These are phyloP conservation scores for Phrynosoma blainvillii DNA, from an alignment of 2,113 vertebrate species.

Conservation along the genomic window DNA sequence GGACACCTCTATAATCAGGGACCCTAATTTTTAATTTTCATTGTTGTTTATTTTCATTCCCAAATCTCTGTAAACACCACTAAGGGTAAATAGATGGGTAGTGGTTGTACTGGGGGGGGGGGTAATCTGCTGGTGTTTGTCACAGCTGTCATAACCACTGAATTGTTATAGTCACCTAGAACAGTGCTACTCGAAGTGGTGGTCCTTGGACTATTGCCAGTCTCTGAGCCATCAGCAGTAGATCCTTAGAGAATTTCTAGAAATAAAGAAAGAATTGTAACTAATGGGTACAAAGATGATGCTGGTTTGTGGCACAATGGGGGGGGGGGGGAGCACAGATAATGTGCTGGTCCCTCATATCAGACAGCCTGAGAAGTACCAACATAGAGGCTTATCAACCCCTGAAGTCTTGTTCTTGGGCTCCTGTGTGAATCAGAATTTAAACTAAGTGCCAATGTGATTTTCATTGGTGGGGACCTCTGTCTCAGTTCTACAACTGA, in stretches of 20 bases:
- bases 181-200: too few relatives aligned
- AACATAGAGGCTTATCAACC: background rate
- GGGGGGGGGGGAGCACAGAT: too few relatives aligned
- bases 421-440: constrained; percentile 39
- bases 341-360: too few relatives aligned
- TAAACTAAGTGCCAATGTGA: constrained; percentile 42
- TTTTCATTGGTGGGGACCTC: constrained; percentile 52
- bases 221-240: too few relatives aligned
- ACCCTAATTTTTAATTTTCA: background rate
- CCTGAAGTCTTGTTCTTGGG: background rate
- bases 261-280: too few relatives aligned
- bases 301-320: too few relatives aligned
- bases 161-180: background rate
- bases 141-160: background rate
- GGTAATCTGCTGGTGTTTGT: background rate
- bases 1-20: too few relatives aligned
- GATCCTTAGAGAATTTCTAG: too few relatives aligned
- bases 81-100: background rate
- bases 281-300: too few relatives aligned
- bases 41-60: background rate
- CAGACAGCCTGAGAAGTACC: too few relatives aligned
- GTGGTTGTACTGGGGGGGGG: background rate
- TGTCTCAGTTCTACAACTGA: constrained; percentile 45
- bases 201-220: too few relatives aligned
- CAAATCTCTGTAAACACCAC: background rate